Evolutionary conservation across 2,797 vertebrate genomes (phyloP).

Genomic region (Artibeus jamaicensis): DNA sequence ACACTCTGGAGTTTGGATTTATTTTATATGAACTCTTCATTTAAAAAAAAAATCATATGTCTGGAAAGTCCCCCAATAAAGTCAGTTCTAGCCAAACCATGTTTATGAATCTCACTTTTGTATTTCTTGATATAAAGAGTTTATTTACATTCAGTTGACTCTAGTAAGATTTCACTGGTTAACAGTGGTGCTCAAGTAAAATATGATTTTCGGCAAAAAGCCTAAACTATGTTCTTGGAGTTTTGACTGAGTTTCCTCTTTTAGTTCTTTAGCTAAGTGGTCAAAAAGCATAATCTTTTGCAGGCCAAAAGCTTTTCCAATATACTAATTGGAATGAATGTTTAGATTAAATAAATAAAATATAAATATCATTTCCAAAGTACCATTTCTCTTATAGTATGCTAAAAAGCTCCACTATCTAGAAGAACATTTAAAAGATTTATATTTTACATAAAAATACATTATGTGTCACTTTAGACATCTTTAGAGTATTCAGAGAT

Average conservation of each 20-base stretch:
- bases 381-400: slow-evolving; percentile 44
- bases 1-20: not conserved
- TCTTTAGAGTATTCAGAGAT: slow-evolving; percentile 58
- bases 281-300: slow-evolving; percentile 47
- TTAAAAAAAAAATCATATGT: not conserved
- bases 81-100: not conserved
- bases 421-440: slow-evolving; percentile 57
- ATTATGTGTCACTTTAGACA: slow-evolving; percentile 47
- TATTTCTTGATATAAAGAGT: not conserved
- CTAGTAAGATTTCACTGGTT: slow-evolving; percentile 49
- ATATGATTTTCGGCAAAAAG: slow-evolving; percentile 55
- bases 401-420: slow-evolving; percentile 61
- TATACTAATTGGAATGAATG: slow-evolving; percentile 47
- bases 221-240: not conserved
- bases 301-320: slow-evolving; percentile 5
- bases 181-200: not conserved
- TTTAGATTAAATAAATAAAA: slow-evolving; percentile 69
- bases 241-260: slow-evolving; percentile 62
- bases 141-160: not conserved
- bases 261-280: slow-evolving; percentile 60
- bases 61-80: not conserved
- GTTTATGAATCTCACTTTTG: not conserved
- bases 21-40: not conserved
- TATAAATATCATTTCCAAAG: slow-evolving; percentile 63
- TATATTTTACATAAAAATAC: slow-evolving; percentile 50